Conservation (phyloP, 2,797 vertebrate species). For the Hephaestus fuliginosus region DNA sequence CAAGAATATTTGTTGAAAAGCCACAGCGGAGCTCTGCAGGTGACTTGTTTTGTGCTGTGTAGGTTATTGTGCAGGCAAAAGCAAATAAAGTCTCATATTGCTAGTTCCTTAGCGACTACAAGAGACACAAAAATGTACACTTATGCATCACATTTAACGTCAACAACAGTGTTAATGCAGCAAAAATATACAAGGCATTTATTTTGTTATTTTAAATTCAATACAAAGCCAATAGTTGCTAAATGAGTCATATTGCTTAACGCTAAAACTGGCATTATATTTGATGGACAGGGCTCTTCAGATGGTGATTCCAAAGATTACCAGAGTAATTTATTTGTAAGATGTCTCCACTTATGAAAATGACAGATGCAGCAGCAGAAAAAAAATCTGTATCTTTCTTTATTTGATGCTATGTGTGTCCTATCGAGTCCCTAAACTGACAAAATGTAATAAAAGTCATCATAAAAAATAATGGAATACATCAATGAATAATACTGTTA, state of each 20-base stretch:
- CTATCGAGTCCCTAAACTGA: neutral
- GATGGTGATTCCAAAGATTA: neutral
- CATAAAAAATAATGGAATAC: neutral
- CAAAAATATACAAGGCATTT: neutral
- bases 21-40: neutral
- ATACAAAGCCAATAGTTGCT: neutral
- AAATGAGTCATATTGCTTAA: neutral
- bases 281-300: neutral
- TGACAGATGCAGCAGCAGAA: neutral
- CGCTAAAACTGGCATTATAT: neutral
- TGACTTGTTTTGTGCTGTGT: slow-evolving; percentile 14
- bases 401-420: neutral
- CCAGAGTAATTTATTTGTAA: neutral
- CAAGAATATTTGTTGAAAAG: neutral
- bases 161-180: neutral
- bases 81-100: neutral
- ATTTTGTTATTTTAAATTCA: neutral
- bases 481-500: neutral
- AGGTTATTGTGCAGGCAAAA: slow-evolving; percentile 2
- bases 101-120: neutral
- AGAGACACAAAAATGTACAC: neutral
- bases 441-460: neutral
- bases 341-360: neutral
- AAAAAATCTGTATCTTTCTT: neutral
- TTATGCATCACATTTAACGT: neutral